A percentile compares a stretch with the other conserved stretches of the same genome.
Conservation (phyloP, 2,888 invertebrate species). For the Idaea straminata region DNA sequence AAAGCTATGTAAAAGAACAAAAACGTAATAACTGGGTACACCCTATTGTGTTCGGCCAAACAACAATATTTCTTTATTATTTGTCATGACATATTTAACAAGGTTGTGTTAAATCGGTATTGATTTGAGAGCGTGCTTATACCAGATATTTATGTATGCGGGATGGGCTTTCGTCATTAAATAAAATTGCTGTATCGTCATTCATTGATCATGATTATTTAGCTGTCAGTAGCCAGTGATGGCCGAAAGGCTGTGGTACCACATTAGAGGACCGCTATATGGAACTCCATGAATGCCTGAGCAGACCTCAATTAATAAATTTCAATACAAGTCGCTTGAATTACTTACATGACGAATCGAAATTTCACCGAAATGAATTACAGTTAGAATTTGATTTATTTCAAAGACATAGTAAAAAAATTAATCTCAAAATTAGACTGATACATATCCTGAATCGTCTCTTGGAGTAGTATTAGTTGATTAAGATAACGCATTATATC, state of each 20-base stretch:
- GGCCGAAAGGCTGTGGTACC: slow-evolving; percentile 21
- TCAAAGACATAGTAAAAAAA: slow-evolving; percentile 19
- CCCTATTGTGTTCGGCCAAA: slow-evolving; percentile 46
- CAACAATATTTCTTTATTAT: slow-evolving; percentile 47
- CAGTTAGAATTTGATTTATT: slow-evolving; percentile 33
- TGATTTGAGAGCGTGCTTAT: slow-evolving; percentile 49
- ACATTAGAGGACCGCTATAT: slow-evolving; percentile 18
- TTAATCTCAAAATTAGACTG: slow-evolving; percentile 8
- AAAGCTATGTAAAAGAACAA: slow-evolving; percentile 51
- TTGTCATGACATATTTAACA: slow-evolving; percentile 48
- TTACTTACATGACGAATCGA: slow-evolving; percentile 50
- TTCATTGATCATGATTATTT: slow-evolving; percentile 57
- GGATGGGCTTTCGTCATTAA: slow-evolving; percentile 59
- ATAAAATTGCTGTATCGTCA: slow-evolving; percentile 54
- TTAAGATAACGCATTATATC: background rate
- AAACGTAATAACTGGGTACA: slow-evolving; percentile 45
- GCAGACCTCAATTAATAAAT: slow-evolving; percentile 59
- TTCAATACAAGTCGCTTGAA: slow-evolving; percentile 36
- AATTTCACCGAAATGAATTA: slow-evolving; percentile 49
- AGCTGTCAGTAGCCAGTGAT: slow-evolving; percentile 50
- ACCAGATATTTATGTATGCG: slow-evolving; percentile 50
- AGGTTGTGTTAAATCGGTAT: slow-evolving; percentile 42
- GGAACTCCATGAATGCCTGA: slow-evolving; percentile 37
- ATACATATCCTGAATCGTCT: background rate
- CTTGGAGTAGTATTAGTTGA: background rate